phyloP scores from a whole-genome alignment of 2,797 vertebrate genomes.

The Xyrichtys novacula region DNA sequence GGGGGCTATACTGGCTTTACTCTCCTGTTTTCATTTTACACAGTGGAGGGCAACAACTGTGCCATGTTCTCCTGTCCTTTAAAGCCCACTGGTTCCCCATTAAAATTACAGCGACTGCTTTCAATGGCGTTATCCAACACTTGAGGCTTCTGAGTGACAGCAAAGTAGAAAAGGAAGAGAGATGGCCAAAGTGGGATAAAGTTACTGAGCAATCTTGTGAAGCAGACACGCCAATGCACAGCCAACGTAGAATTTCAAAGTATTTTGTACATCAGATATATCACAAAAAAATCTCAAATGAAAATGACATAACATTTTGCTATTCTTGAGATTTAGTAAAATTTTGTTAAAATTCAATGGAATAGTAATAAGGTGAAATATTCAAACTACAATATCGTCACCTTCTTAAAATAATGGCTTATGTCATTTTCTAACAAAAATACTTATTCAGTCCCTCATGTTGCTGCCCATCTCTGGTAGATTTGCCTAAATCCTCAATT shows the following conservation, averaged over 20 bases:
- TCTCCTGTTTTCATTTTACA: conserved; percentile 68
- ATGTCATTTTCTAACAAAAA: too few relatives aligned
- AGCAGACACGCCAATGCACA: conserved; percentile 48
- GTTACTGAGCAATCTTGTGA: conserved; percentile 61
- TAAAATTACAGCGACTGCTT: conserved; percentile 75
- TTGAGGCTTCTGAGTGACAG: conserved; percentile 76
- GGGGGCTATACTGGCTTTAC: conserved; percentile 49
- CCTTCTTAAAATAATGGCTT: too few relatives aligned
- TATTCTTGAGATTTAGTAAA: too few relatives aligned
- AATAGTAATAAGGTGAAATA: too few relatives aligned
- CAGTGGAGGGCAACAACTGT: conserved; percentile 69
- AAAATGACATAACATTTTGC: too few relatives aligned
- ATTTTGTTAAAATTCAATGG: too few relatives aligned
- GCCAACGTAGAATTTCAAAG: conserved; percentile 47
- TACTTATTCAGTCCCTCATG: too few relatives aligned
- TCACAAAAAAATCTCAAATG: too few relatives aligned
- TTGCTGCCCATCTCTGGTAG: too few relatives aligned
- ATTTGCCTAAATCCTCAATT: too few relatives aligned
- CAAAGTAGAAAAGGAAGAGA: conserved; percentile 64
- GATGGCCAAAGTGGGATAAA: conserved; percentile 50
- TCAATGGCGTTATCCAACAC: conserved; percentile 80
- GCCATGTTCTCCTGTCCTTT: conserved; percentile 72
- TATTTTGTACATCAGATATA: too few relatives aligned
- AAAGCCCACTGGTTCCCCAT: conserved; percentile 73
- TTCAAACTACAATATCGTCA: too few relatives aligned